These are phyloP conservation scores for Hippasteria phrygiana DNA, from an alignment of 53 echinoderm and acorn worm genomes.

Conservation along the genomic window DNA sequence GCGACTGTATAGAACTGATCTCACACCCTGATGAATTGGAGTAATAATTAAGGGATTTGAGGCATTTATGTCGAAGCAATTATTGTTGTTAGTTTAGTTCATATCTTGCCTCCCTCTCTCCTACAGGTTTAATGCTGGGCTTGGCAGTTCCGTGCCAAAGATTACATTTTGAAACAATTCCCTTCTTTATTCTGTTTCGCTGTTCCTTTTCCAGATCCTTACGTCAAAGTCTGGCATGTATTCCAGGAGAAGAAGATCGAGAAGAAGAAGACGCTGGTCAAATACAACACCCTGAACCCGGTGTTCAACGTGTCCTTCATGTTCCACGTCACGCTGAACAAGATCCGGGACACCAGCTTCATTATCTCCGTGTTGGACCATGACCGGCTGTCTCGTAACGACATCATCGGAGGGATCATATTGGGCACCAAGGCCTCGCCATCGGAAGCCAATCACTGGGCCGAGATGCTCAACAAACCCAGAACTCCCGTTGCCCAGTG, in stretches of 20 bases:
- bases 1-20: too few relatives aligned
- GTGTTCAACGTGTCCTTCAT: conserved; percentile 97
- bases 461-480: conserved; percentile 94
- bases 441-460: conserved; percentile 90
- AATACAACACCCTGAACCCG: conserved; percentile 95
- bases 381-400: conserved; percentile 90
- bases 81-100: too few relatives aligned
- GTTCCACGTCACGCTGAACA: conserved; percentile 89
- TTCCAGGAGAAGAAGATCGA: conserved; percentile 93
- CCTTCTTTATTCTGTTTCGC: background rate
- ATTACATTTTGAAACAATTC: too few relatives aligned
- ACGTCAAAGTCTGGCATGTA: conserved; percentile 98
- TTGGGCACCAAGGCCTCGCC: conserved; percentile 87
- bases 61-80: too few relatives aligned
- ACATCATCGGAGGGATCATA: conserved; percentile 93
- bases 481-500: conserved; percentile 94
- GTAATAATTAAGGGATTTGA: too few relatives aligned
- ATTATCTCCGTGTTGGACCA: conserved; percentile 90
- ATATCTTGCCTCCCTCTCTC: too few relatives aligned
- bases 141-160: too few relatives aligned
- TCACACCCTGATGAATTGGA: too few relatives aligned
- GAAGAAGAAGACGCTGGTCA: conserved; percentile 94
- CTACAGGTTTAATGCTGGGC: too few relatives aligned
- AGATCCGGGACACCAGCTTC: conserved; percentile 94
- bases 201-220: conserved; percentile 78